Evolutionary conservation across 1,140 invertebrate species (phyloP), one percentile per base, ranked within the genome.

Genomic region (Papilio glaucus): DNA sequence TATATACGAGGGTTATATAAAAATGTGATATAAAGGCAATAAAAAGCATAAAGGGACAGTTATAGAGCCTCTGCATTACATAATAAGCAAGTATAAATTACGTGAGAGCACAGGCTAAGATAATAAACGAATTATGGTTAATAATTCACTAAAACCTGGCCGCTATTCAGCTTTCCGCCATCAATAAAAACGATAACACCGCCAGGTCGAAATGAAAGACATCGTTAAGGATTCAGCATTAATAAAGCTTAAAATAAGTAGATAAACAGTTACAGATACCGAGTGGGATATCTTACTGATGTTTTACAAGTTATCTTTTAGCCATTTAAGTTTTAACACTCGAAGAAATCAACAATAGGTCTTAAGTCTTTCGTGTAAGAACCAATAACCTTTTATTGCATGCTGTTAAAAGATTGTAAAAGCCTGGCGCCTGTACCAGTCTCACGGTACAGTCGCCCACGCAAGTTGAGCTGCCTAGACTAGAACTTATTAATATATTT

Each of bases 211-310:
- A 49, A 69, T 49, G 41, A 24, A 53, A n/a, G 57, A 15, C 57
- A 76, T 71, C 53, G 63, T 63, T 77, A 82, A 81, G 73, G 80
- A 80, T 76, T 76, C 68, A 70, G 78, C 72, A 62, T 76, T 74
- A 77, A 80, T 76, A 77, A 85, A 82, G 81, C 80, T 78, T 83
- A 67, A 77, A 79, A 76, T 61, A 41, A 26, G 68, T 21, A 81
- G 79, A 83, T 82, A 81, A 80, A 81, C 79, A 78, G 75, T 78
- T 60, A 74, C 74, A 72, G 76, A 82, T 82, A 82, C 77, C 67
- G 76, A 72, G 61, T 26, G 73, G 75, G 80, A 80, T 83, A 79
- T 74, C 71, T 67, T 37, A 49, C 73, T 75, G 73, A 62, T 73
- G 29, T 33, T 79, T 73, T 83, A 79, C 80, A 80, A 76, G 72